Percentiles rank a stretch among this genome's conserved stretches.
phyloP scores from a whole-genome alignment of 2,113 vertebrate genomes.

The Amblyopsis rosae region DNA sequence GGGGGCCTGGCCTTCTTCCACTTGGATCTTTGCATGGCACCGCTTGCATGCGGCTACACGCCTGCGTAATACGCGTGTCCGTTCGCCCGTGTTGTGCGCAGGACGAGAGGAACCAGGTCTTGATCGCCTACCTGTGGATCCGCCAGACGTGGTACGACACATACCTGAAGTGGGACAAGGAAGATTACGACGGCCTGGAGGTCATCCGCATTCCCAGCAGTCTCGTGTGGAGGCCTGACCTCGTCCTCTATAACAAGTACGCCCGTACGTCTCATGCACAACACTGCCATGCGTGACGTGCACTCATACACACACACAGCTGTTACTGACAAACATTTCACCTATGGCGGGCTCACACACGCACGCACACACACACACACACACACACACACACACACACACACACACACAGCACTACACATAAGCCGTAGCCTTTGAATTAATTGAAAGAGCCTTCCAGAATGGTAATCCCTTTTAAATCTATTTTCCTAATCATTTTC shows the following conservation, averaged over 20 bases:
- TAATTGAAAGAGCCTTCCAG: no score
- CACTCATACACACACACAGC: constrained; percentile 18
- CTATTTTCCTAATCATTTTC: no score
- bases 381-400: constrained; percentile 16
- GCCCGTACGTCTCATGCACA: constrained; percentile 49
- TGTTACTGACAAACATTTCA: neutral
- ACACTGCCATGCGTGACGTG: neutral
- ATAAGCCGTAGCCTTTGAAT: no score
- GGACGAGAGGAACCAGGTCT: constrained; percentile 97
- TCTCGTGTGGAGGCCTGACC: constrained; percentile 95
- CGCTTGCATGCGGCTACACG: neutral
- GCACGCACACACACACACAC: constrained; percentile 20
- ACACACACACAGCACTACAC: constrained; percentile 6
- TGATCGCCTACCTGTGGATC: constrained; percentile 96
- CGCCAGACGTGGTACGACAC: constrained; percentile 94
- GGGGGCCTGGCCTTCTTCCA: constrained; percentile 7
- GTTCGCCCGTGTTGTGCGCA: constrained; percentile 34
- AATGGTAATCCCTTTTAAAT: no score
- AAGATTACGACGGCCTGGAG: constrained; percentile 93
- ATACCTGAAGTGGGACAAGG: constrained; percentile 91
- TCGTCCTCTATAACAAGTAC: constrained; percentile 97
- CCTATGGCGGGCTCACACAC: neutral
- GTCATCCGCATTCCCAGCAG: constrained; percentile 94
- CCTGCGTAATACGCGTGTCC: neutral
- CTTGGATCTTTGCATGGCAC: neutral